These are phyloP conservation scores for Wasmannia auropunctata DNA, from an alignment of 1,140 invertebrate genomes.

Conservation along the genomic window DNA sequence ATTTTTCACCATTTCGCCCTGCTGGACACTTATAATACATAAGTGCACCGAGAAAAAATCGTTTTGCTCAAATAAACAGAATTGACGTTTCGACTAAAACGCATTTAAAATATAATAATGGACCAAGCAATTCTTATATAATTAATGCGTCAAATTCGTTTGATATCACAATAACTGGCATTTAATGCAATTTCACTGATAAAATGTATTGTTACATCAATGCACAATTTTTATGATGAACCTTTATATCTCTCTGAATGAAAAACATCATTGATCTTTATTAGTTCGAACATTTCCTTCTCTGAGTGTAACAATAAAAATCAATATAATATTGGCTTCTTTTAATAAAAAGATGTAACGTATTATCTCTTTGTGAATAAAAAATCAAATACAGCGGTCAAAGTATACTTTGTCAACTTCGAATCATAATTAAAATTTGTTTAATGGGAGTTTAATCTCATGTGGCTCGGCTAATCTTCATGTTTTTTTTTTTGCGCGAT, in stretches of 20 bases:
- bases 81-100: not conserved
- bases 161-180: not conserved
- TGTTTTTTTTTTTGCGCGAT: not conserved
- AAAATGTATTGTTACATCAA: not conserved
- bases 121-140: not conserved
- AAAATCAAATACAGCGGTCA: not conserved
- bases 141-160: not conserved
- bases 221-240: not conserved
- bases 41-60: not conserved
- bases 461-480: not conserved
- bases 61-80: not conserved
- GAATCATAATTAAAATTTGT: not conserved
- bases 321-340: not conserved
- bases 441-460: not conserved
- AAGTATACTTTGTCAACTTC: not conserved
- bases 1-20: conserved; percentile 21
- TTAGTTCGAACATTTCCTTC: not conserved
- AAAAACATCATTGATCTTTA: not conserved
- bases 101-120: not conserved
- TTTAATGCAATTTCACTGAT: not conserved
- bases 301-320: not conserved
- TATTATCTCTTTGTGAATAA: not conserved
- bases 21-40: not conserved
- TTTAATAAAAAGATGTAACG: not conserved
- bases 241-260: not conserved